These are phyloP conservation scores for Branchipolynoe longqiensis DNA, from an alignment of 2,888 invertebrate species.

Conservation along the genomic window DNA sequence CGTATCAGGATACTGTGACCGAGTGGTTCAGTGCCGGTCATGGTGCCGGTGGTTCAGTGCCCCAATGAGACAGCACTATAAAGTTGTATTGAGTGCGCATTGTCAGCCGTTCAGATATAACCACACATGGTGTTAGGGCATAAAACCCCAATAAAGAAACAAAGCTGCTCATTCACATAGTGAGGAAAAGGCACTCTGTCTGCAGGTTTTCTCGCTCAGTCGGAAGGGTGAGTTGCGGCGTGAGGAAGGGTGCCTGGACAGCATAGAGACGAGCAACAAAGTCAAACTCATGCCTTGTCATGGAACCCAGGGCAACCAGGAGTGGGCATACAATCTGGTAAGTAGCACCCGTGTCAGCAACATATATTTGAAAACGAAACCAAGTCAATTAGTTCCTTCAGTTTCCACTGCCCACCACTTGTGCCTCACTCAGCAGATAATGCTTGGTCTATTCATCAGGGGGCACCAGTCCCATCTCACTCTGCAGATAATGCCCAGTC, in stretches of 20 bases:
- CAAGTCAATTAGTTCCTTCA: too few species aligned
- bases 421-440: too few species aligned
- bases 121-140: not conserved
- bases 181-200: not conserved
- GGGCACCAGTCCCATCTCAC: too few species aligned
- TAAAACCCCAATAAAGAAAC: not conserved
- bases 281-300: constrained; percentile 76
- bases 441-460: too few species aligned
- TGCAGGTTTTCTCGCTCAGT: constrained; percentile 79
- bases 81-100: too few species aligned
- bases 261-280: constrained; percentile 65
- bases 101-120: too few species aligned
- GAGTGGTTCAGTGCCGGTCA: too few species aligned
- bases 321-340: constrained; percentile 80
- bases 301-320: constrained; percentile 74
- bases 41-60: not conserved
- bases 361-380: too few species aligned
- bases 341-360: constrained; percentile 13
- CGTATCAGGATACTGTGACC: too few species aligned
- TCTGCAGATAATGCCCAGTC: too few species aligned
- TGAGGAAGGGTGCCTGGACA: constrained; percentile 79
- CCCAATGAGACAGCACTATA: not conserved
- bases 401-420: too few species aligned
- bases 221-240: constrained; percentile 76
- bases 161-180: not conserved